Percentiles rank a stretch among this genome's conserved stretches.
Conservation (phyloP, 1,140 invertebrate species). For the Semibalanus balanoides region DNA sequence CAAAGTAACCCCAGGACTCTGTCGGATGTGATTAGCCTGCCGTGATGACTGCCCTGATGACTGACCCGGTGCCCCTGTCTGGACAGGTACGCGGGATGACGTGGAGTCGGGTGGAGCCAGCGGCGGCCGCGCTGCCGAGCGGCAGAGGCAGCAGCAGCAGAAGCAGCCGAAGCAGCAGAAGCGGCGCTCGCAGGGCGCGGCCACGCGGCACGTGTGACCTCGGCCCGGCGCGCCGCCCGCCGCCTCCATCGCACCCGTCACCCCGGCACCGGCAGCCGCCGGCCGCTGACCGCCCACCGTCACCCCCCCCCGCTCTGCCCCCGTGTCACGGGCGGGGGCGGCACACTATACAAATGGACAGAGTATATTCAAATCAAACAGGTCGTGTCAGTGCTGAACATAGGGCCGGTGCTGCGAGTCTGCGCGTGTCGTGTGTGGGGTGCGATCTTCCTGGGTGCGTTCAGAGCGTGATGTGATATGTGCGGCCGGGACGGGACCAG, state of each 20-base stretch:
- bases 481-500: too few relatives aligned
- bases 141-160: background rate
- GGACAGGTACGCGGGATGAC: background rate
- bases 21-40: too few relatives aligned
- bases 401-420: background rate
- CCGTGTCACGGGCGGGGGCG: too few relatives aligned
- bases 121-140: background rate
- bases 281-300: background rate
- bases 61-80: background rate
- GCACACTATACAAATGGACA: background rate
- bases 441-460: background rate
- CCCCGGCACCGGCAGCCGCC: too few relatives aligned
- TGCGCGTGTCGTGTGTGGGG: too few relatives aligned
- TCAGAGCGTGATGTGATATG: background rate
- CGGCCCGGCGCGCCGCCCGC: too few relatives aligned
- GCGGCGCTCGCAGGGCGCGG: background rate
- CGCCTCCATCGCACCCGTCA: too few relatives aligned
- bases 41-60: too few relatives aligned
- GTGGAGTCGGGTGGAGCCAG: background rate
- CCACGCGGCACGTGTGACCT: background rate
- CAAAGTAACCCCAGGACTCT: too few relatives aligned
- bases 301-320: too few relatives aligned
- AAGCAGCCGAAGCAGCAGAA: background rate
- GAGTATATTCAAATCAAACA: background rate
- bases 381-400: too few relatives aligned